Evolutionary conservation across 2,113 vertebrate genomes (phyloP).

Genomic region (Amblyornis subalaris): DNA sequence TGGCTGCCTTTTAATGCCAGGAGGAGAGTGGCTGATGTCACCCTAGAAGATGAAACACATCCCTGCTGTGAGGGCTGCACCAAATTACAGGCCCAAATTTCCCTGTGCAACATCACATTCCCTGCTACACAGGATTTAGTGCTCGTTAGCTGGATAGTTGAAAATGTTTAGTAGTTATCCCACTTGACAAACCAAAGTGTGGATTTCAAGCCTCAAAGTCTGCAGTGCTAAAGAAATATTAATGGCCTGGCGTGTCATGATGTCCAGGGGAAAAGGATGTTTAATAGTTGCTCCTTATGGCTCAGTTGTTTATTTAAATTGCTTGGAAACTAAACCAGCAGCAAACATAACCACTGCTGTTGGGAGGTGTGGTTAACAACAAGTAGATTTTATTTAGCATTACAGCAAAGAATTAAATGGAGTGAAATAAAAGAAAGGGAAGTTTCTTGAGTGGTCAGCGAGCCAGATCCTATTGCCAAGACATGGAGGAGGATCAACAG

Average conservation of each 20-base stretch:
- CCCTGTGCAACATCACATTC: rapidly evolving
- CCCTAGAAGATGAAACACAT: not conserved
- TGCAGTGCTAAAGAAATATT: slow-evolving; percentile 31
- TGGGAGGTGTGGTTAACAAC: not conserved
- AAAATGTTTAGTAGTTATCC: slow-evolving; percentile 24
- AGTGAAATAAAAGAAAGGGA: not conserved
- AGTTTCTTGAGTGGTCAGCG: not conserved
- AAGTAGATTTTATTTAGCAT: slow-evolving; percentile 40
- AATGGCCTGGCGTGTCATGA: not conserved
- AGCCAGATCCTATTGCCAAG: not conserved
- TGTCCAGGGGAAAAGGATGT: slow-evolving; percentile 7
- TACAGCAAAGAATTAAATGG: not conserved
- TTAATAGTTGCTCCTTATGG: slow-evolving; percentile 49
- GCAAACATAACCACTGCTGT: not conserved
- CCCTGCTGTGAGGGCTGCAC: not conserved
- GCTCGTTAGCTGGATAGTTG: not conserved
- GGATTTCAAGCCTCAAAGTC: not conserved
- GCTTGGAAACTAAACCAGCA: slow-evolving; percentile 30
- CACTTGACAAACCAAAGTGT: not conserved
- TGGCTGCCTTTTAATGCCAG: not conserved
- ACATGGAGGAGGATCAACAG: not conserved
- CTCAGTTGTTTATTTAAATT: slow-evolving; percentile 53
- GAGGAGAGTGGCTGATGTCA: not conserved
- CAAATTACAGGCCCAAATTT: not conserved
- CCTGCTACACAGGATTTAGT: not conserved